These are phyloP conservation scores for Nilaparvata lugens DNA, from an alignment of 1,140 invertebrate genomes.

Conservation along the genomic window DNA sequence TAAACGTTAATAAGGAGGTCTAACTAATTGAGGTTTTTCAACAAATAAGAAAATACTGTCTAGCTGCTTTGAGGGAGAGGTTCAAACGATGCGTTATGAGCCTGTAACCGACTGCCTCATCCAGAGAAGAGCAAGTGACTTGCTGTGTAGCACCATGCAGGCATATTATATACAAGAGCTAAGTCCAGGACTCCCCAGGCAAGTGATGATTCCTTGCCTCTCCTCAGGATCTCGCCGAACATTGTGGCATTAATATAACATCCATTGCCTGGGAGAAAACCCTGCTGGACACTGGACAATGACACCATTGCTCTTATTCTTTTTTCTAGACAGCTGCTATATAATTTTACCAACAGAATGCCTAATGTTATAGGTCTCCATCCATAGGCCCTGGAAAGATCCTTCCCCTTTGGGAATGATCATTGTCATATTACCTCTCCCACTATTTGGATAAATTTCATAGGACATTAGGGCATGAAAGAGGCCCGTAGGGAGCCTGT, in stretches of 20 bases:
- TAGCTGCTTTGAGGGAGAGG: no score
- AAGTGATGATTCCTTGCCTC: no score
- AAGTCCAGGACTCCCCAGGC: no score
- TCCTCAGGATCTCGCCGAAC: no score
- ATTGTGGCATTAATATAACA: background rate
- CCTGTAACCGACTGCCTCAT: no score
- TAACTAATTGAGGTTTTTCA: no score
- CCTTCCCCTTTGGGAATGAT: constrained; percentile 27
- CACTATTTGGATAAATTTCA: background rate
- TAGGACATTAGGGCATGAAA: background rate
- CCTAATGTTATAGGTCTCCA: constrained; percentile 3
- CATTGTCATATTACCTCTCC: constrained; percentile 21
- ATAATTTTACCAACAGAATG: background rate
- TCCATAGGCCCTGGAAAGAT: background rate
- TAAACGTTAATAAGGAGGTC: no score
- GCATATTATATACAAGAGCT: no score
- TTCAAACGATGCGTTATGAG: no score
- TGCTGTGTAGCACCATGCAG: no score
- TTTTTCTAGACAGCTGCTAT: background rate
- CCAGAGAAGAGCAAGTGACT: no score
- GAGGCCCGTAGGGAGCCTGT: background rate
- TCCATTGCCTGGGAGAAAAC: background rate
- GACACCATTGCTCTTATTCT: background rate
- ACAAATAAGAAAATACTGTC: no score
- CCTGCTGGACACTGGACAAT: background rate